Evolutionary conservation across 1,140 invertebrate species (phyloP).

Genomic region (Acromyrmex charruanus): DNA sequence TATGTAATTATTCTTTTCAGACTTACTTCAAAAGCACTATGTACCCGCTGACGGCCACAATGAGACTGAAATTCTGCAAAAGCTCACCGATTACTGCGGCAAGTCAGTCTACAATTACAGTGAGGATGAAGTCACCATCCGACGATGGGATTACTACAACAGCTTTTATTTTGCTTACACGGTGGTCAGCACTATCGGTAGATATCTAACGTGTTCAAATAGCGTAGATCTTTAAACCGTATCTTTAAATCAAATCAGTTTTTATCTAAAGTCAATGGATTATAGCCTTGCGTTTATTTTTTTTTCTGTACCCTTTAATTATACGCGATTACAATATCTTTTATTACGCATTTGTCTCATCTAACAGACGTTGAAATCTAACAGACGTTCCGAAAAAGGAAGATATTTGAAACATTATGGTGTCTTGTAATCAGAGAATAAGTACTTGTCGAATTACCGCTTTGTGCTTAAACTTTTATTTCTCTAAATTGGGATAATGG

Average conservation of each 20-base stretch:
- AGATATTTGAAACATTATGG: neutral
- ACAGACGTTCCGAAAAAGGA: neutral
- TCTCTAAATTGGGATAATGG: neutral
- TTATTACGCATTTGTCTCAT: neutral
- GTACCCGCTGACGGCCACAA: constrained; percentile 86
- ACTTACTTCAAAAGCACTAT: constrained; percentile 88
- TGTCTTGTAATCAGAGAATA: neutral
- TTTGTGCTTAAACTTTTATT: neutral
- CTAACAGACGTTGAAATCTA: neutral
- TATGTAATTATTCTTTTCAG: constrained; percentile 85
- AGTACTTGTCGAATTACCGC: neutral
- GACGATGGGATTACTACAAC: constrained; percentile 96
- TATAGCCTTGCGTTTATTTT: neutral
- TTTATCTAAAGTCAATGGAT: constrained; percentile 20
- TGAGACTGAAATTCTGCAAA: constrained; percentile 88
- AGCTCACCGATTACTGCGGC: constrained; percentile 90
- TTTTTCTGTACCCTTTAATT: neutral
- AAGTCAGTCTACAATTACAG: constrained; percentile 89
- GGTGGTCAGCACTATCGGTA: constrained; percentile 97
- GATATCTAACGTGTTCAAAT: constrained; percentile 74
- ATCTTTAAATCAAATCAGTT: neutral
- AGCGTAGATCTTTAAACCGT: neutral
- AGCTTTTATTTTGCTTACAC: constrained; percentile 98
- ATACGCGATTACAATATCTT: neutral
- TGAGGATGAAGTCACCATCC: constrained; percentile 87